Percentiles rank a stretch among this genome's conserved stretches.
phyloP scores from a whole-genome alignment of 2,888 invertebrate species.

The Cataglyphis altisquamis region DNA sequence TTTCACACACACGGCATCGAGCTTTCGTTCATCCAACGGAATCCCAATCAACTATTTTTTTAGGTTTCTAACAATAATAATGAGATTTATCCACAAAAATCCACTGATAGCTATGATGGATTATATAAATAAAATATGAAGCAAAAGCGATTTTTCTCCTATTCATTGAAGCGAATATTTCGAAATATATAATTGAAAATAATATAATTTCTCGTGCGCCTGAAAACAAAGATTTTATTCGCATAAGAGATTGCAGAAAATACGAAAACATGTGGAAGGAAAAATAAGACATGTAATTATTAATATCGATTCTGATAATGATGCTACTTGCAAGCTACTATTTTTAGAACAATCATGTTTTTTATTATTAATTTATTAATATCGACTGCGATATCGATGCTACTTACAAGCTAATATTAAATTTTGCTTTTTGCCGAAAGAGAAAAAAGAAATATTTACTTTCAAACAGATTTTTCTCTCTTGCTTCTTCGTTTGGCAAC shows the following conservation, averaged over 20 bases:
- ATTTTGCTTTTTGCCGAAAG: too few species aligned
- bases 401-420: too few species aligned
- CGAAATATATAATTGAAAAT: not conserved
- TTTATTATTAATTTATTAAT: not conserved
- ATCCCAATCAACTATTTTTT: not conserved
- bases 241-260: not conserved
- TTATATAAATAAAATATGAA: conserved; percentile 16
- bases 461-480: not conserved
- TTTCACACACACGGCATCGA: conserved; percentile 10
- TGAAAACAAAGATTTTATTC: not conserved
- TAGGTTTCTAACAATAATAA: not conserved
- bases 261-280: not conserved
- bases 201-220: not conserved
- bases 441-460: not conserved
- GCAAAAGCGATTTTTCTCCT: conserved; percentile 2
- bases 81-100: conserved; percentile 1
- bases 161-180: not conserved
- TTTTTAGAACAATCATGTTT: not conserved
- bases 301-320: not conserved
- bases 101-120: not conserved
- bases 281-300: conserved; percentile 11
- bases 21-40: not conserved
- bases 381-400: too few species aligned
- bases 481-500: not conserved
- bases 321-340: not conserved